A percentile compares a stretch with the other conserved stretches of the same genome.
Evolutionary conservation across 2,888 invertebrate species (phyloP).

Genomic region (Agrilus biguttatus): DNA sequence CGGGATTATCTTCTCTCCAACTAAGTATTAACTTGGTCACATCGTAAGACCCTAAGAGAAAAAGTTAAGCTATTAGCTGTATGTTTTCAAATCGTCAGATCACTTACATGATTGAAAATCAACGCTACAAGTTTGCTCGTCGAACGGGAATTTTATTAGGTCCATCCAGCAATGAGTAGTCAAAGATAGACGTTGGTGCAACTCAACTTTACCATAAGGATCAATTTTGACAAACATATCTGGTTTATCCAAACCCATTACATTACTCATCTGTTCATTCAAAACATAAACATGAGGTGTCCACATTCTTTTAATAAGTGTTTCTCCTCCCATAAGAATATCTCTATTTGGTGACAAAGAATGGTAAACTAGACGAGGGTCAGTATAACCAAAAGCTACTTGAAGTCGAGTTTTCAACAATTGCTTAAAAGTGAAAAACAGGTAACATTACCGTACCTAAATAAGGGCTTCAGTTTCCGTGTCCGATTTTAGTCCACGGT

Average conservation of each 20-base stretch:
- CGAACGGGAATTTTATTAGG: conserved; percentile 75
- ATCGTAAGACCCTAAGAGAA: conserved; percentile 63
- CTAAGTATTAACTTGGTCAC: conserved; percentile 55
- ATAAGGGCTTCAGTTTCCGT: no score
- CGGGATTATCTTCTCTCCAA: conserved; percentile 63
- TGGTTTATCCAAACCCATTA: conserved; percentile 63
- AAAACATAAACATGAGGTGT: conserved; percentile 71
- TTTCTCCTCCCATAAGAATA: conserved; percentile 56
- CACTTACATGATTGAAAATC: conserved; percentile 66
- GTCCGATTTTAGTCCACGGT: no score
- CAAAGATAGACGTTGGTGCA: conserved; percentile 64
- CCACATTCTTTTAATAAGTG: conserved; percentile 59
- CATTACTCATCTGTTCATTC: conserved; percentile 57
- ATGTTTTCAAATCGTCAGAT: not conserved
- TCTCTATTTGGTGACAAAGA: conserved; percentile 51
- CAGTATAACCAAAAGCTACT: conserved; percentile 19
- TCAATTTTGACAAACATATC: conserved; percentile 68
- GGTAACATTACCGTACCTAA: no score
- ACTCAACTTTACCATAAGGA: conserved; percentile 66
- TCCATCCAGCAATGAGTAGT: conserved; percentile 75
- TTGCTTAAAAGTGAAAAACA: no score
- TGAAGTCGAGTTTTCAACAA: no score
- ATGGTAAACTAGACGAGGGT: conserved; percentile 53
- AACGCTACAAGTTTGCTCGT: conserved; percentile 69
- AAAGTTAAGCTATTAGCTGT: conserved; percentile 4